Percentiles rank a stretch among this genome's conserved stretches.
Evolutionary conservation across 2,797 vertebrate species (phyloP).

Genomic region (Mus caroli): DNA sequence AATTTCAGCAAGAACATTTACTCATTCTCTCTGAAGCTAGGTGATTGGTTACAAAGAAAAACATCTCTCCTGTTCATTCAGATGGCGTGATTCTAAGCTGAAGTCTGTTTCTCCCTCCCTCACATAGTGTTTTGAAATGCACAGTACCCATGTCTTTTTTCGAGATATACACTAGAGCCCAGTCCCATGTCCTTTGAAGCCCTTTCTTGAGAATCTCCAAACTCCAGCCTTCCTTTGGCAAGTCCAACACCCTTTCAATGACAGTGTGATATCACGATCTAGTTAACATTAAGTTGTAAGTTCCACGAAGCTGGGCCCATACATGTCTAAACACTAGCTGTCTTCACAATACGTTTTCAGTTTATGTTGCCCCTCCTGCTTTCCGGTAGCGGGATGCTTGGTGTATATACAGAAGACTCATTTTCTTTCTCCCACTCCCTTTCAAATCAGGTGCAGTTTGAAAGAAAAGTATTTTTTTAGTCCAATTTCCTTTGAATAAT

Average conservation of each 20-base stretch:
- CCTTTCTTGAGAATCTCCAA: constrained; percentile 8
- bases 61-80: constrained; percentile 7
- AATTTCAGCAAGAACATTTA: not conserved
- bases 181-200: not conserved
- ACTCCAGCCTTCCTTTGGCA: not conserved
- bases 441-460: constrained; percentile 61
- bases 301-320: not conserved
- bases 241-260: not conserved
- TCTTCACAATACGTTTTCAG: constrained; percentile 14
- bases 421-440: constrained; percentile 60
- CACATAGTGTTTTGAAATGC: constrained; percentile 43
- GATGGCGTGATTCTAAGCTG: constrained; percentile 14
- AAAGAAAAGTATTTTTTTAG: constrained; percentile 68
- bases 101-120: constrained; percentile 46
- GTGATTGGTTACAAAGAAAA: constrained; percentile 27
- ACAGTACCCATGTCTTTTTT: not conserved
- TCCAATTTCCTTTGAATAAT: constrained; percentile 71
- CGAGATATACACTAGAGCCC: not conserved
- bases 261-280: not conserved
- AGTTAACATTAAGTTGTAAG: constrained; percentile 13
- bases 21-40: not conserved
- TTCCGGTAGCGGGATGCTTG: constrained; percentile 44
- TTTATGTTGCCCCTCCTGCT: constrained; percentile 3
- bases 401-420: constrained; percentile 34
- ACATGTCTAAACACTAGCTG: not conserved